Conservation (phyloP, 2,888 invertebrate species). For the Creontiades dilutus region DNA sequence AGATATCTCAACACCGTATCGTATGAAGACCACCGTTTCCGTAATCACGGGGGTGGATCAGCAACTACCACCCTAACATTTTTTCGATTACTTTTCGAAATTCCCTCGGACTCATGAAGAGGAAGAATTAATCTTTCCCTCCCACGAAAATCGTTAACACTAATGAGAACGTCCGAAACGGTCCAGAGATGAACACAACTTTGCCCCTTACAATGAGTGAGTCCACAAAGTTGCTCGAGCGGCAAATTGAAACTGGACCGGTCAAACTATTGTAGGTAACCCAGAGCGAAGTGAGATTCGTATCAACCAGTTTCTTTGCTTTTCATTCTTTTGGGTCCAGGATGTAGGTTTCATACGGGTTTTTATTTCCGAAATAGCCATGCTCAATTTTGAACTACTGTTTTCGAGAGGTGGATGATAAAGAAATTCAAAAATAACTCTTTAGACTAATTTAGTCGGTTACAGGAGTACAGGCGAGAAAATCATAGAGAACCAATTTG, state of each 20-base stretch:
- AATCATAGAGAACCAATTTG: too few relatives aligned
- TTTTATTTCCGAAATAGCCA: not conserved
- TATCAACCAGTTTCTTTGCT: not conserved
- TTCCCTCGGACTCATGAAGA: too few relatives aligned
- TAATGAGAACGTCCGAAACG: slow-evolving; percentile 25
- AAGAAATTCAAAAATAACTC: too few relatives aligned
- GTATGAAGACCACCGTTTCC: too few relatives aligned
- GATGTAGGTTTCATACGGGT: too few relatives aligned
- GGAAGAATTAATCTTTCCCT: not conserved
- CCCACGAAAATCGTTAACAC: not conserved
- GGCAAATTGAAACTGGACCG: slow-evolving; percentile 34
- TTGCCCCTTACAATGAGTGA: not conserved
- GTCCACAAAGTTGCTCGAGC: slow-evolving; percentile 18
- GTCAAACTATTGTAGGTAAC: not conserved
- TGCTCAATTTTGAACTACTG: not conserved
- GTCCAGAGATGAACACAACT: not conserved
- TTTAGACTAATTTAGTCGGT: too few relatives aligned
- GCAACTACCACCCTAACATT: too few relatives aligned
- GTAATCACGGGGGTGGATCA: too few relatives aligned
- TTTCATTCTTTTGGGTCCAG: not conserved
- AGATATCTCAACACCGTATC: too few relatives aligned
- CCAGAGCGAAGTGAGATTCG: not conserved
- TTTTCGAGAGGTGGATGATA: too few relatives aligned
- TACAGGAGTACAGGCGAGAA: too few relatives aligned
- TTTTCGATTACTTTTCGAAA: too few relatives aligned